phyloP scores from a whole-genome alignment of 2,888 invertebrate genomes.

The Stenodema calcarata region DNA sequence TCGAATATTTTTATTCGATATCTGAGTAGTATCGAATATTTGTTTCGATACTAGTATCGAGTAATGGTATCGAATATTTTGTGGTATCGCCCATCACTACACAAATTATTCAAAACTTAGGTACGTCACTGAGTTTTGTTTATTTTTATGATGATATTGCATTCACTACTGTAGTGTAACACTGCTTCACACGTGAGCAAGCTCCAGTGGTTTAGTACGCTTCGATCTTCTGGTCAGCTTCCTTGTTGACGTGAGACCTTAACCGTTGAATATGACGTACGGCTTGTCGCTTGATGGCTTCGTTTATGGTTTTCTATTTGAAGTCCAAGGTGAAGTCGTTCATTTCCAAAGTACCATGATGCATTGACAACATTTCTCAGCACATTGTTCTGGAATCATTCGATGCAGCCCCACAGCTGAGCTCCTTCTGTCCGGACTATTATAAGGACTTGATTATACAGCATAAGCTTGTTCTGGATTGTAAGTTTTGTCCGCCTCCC shows the following conservation, averaged over 20 bases:
- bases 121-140: too few species aligned
- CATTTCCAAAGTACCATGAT: not conserved
- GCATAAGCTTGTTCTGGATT: not conserved
- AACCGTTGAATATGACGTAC: too few species aligned
- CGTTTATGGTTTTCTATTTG: too few species aligned
- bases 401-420: not conserved
- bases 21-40: too few species aligned
- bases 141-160: not conserved
- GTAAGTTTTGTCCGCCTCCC: not conserved
- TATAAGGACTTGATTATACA: not conserved
- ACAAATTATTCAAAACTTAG: not conserved
- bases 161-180: not conserved
- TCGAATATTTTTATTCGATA: too few species aligned
- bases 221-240: not conserved
- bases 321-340: too few species aligned
- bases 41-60: too few species aligned
- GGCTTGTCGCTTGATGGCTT: too few species aligned
- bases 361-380: not conserved
- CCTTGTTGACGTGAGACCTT: too few species aligned
- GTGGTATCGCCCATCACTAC: too few species aligned
- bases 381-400: not conserved
- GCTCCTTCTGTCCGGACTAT: not conserved
- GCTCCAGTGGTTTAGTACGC: not conserved
- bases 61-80: too few species aligned
- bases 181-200: too few species aligned